Evolutionary conservation across 2,113 vertebrate species (phyloP), one percentile per base, ranked within the genome.

Genomic region (Edolisoma coerulescens): DNA sequence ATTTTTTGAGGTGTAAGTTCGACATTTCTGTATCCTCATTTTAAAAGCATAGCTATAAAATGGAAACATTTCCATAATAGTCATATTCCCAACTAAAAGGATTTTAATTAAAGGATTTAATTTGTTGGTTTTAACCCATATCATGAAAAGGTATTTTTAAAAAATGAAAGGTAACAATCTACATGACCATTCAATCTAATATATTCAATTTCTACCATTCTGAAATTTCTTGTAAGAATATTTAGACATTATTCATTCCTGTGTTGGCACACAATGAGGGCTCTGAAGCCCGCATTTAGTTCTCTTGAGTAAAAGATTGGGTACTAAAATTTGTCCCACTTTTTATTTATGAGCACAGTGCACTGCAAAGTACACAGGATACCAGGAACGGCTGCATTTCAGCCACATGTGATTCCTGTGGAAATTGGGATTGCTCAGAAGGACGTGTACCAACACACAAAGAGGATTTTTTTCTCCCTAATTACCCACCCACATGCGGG

Each of bases 391-490:
- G 42, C 67, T 64, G 37, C 8, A 0, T 30, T 88, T 85, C 30
- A 77, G 76, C 45, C 18, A 18, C 89, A 37, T 7, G 7, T 44
- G 76, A 78, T 78, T 64, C 60, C 53, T 69, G 1, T 14, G 78
- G 90, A 91, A 89, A 91, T 63, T n/a, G n/a, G 73, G 60, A 68
- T 65, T 89, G 77, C 84, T 91, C 16, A 63, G 71, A 64, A 95
- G 60, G 76, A 87, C 93, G 2, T 94, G 92, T 96, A 95, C 28
- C 21, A 88, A 95, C 96, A 94, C 5, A 97, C 57, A 94, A 60
- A 52, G 74, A 89, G 63, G 53, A 78, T 65, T 92, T 93, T 93
- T 95, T 95, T 45, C 47, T 78, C 54, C 64, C 65, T 95, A 89
- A 95, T 96, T 95, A 96, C 64, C 88, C 9, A 17, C 88, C 80